Evolutionary conservation across 2,888 invertebrate species (phyloP).

Genomic region (Schizaphis graminum): DNA sequence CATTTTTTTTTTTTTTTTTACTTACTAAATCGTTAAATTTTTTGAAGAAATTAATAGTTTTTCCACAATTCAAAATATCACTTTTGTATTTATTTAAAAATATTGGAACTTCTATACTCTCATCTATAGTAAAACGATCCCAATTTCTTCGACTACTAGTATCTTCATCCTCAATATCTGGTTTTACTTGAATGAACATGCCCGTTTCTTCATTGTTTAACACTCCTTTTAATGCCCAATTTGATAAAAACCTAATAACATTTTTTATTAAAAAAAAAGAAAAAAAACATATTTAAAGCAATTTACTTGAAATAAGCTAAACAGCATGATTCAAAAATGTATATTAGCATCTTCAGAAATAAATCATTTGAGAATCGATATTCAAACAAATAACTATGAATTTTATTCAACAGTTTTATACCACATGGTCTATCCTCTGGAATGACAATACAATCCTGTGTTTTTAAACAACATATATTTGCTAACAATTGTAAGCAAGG

Average conservation of each 20-base stretch:
- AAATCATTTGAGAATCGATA: conserved; percentile 16
- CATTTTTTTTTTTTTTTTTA: not conserved
- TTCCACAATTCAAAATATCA: conserved; percentile 50
- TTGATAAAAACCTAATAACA: conserved; percentile 47
- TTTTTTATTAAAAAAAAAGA: not conserved
- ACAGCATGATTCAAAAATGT: conserved; percentile 56
- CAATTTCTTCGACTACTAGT: not conserved
- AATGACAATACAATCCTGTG: not conserved
- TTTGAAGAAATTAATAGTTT: conserved; percentile 53
- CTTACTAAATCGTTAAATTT: conserved; percentile 54
- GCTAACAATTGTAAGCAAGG: conserved; percentile 49
- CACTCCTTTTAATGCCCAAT: conserved; percentile 53
- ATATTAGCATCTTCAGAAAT: conserved; percentile 54
- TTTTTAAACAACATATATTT: conserved; percentile 35
- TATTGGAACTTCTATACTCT: conserved; percentile 37
- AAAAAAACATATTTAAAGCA: not conserved
- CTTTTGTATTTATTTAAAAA: conserved; percentile 52
- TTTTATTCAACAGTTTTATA: conserved; percentile 37
- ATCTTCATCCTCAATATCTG: conserved; percentile 46
- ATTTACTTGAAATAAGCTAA: conserved; percentile 57
- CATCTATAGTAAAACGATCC: conserved; percentile 48
- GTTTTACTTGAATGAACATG: conserved; percentile 48
- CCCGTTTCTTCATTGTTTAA: conserved; percentile 29
- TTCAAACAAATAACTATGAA: conserved; percentile 37
- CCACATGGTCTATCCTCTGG: conserved; percentile 29